Percentiles rank a stretch among this genome's conserved stretches.
Evolutionary conservation across 2,797 vertebrate genomes (phyloP).

Genomic region (Helostoma temminkii): DNA sequence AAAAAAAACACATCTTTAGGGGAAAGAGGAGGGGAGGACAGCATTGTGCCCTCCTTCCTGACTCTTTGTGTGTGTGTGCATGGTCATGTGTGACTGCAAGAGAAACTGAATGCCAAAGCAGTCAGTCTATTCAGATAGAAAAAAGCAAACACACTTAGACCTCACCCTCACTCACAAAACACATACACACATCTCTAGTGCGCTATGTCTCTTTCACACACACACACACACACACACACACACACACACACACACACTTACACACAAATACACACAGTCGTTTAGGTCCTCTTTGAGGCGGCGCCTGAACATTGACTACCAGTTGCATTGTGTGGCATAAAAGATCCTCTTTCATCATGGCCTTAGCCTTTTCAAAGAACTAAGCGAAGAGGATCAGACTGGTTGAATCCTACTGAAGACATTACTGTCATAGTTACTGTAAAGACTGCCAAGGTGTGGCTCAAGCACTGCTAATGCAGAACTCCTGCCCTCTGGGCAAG

Average conservation of each 20-base stretch:
- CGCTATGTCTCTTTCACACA: constrained; percentile 16
- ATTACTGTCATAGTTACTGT: constrained; percentile 77
- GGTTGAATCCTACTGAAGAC: constrained; percentile 74
- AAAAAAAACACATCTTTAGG: constrained; percentile 80
- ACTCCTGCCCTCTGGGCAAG: constrained; percentile 64
- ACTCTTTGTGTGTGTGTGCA: constrained; percentile 77
- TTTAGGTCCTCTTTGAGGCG: constrained; percentile 73
- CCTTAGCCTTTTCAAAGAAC: constrained; percentile 78
- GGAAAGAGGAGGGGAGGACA: constrained; percentile 82
- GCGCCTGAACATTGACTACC: constrained; percentile 71
- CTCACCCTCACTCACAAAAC: constrained; percentile 63
- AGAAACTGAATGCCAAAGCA: constrained; percentile 78
- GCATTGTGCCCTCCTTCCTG: constrained; percentile 86
- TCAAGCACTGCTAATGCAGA: constrained; percentile 46
- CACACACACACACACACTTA: constrained; percentile 33
- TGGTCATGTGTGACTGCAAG: constrained; percentile 68
- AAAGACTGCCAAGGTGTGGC: constrained; percentile 76
- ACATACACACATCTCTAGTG: constrained; percentile 13
- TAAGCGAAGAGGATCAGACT: constrained; percentile 79
- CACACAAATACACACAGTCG: constrained; percentile 54
- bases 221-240: constrained; percentile 31
- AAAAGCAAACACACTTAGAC: constrained; percentile 74
- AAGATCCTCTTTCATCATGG: constrained; percentile 78
- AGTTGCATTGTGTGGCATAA: constrained; percentile 77
- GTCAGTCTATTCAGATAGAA: constrained; percentile 75